Percentiles rank a stretch among this genome's conserved stretches.
phyloP scores from a whole-genome alignment of 2,888 invertebrate genomes.

The Ochropleura plecta region DNA sequence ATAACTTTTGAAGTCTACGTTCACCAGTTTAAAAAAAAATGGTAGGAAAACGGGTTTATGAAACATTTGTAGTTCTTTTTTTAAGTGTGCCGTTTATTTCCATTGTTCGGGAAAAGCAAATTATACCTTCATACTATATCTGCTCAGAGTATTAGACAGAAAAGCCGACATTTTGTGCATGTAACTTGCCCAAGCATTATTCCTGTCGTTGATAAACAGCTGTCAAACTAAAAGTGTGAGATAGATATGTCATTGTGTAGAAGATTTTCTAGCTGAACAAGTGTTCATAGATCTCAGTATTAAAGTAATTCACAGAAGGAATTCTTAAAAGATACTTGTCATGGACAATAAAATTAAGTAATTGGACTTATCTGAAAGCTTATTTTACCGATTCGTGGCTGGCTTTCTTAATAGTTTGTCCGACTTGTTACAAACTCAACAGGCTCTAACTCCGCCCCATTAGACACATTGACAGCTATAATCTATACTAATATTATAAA shows the following conservation, averaged over 20 bases:
- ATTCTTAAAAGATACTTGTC: background rate
- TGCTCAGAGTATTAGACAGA: too few species aligned
- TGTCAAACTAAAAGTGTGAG: background rate
- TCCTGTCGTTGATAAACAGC: background rate
- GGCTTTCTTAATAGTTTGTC: background rate
- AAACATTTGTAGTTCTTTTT: background rate
- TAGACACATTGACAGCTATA: background rate
- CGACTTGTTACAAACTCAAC: too few species aligned
- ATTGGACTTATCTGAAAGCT: background rate
- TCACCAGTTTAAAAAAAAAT: background rate
- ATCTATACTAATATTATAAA: too few species aligned
- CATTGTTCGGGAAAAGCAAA: too few species aligned
- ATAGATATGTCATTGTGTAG: background rate
- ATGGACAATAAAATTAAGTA: background rate
- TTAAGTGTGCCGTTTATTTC: too few species aligned
- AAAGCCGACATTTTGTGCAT: background rate
- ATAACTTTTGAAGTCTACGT: background rate
- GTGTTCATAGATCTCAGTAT: background rate
- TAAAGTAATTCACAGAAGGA: background rate
- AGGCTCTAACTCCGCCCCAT: too few species aligned
- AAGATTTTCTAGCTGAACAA: background rate
- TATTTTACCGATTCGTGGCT: background rate
- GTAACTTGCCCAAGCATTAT: background rate
- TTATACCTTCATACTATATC: too few species aligned
- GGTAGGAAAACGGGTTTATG: background rate